Base-by-base conservation (phyloP, 2,797 vertebrate species). In the Enteromius anoplus region DNA sequence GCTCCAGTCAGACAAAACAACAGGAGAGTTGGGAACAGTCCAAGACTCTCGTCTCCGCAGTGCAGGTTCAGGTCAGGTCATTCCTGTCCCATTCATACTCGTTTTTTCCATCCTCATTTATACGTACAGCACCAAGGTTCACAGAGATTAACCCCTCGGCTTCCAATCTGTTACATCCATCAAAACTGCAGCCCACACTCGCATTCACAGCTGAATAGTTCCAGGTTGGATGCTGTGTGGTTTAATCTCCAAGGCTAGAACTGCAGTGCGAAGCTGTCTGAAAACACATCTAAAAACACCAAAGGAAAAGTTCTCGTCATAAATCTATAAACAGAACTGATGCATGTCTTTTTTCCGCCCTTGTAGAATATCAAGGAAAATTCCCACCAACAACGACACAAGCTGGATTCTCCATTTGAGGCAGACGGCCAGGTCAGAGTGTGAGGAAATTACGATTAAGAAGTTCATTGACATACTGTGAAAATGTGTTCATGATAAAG, bases 11-110 rank as follows among this genome's bases (percentile, higher is more conserved):
- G 26, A 42, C 40, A 66, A 45, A 80, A 64, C 77, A 75, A 26
- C 60, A 75, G n/a, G 47, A 78, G 78, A 42, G 19, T 12, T 84
- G 84, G 82, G 69, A 40, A 17, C 17, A 72, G 29, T 17, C 70
- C 82, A 84, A 80, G 34, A 34, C 53, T 83, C 45, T 47, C 1
- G 64, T 78, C 66, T 85, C 47, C n/a, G 23, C 37, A 64, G 40
- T 82, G 69, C 62, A 75, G 80, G 73, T 66, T 81, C 80, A 83
- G 45, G 62, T 83, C 62, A 78, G 78, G 85, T 83, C 84, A 51
- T 45, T 72, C 10, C 51, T 42, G 70, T 71, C 64, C 14, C 29
- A 84, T 66, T 87, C 86, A 47, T 29, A 49, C 42, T 75, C 42
- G 40, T 37, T 73, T 53, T 51, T 84, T 70, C 53, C 60, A 83